A percentile compares a stretch with the other conserved stretches of the same genome.
phyloP scores from a whole-genome alignment of 30 jellyfish, hydroid and myxozoan species.

The Mastigias papua region DNA sequence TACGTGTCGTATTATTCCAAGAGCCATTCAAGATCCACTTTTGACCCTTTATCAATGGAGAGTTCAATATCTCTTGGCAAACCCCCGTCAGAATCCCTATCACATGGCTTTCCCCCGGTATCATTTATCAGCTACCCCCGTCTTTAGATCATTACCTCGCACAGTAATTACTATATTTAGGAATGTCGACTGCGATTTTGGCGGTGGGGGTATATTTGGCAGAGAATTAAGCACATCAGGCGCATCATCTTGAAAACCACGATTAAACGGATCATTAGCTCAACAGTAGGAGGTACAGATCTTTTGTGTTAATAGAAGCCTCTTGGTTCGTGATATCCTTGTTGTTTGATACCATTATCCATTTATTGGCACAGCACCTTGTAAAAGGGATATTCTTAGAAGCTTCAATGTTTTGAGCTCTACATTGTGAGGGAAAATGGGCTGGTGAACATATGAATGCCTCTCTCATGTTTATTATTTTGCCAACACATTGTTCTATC shows the following conservation, averaged over 20 bases:
- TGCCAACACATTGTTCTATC: too few relatives aligned
- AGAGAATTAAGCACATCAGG: not conserved
- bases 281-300: not conserved
- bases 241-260: not conserved
- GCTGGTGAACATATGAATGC: too few relatives aligned
- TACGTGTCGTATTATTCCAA: not conserved
- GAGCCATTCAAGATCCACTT: slow-evolving; percentile 10
- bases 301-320: too few relatives aligned
- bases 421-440: too few relatives aligned
- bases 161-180: not conserved
- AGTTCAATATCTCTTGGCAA: not conserved
- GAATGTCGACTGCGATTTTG: slow-evolving; percentile 16
- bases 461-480: too few relatives aligned
- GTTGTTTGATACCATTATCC: too few relatives aligned
- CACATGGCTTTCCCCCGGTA: slow-evolving; percentile 4
- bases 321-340: too few relatives aligned
- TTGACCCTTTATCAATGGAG: slow-evolving; percentile 18
- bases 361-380: too few relatives aligned
- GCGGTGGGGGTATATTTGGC: not conserved
- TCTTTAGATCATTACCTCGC: not conserved
- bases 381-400: too few relatives aligned
- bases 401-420: too few relatives aligned
- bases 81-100: slow-evolving; percentile 22
- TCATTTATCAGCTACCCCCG: slow-evolving; percentile 3
- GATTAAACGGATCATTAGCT: not conserved